A percentile compares a stretch with the other conserved stretches of the same genome.
phyloP scores from a whole-genome alignment of 64 coral and sea anemone species.

The Actinia tenebrosa region DNA sequence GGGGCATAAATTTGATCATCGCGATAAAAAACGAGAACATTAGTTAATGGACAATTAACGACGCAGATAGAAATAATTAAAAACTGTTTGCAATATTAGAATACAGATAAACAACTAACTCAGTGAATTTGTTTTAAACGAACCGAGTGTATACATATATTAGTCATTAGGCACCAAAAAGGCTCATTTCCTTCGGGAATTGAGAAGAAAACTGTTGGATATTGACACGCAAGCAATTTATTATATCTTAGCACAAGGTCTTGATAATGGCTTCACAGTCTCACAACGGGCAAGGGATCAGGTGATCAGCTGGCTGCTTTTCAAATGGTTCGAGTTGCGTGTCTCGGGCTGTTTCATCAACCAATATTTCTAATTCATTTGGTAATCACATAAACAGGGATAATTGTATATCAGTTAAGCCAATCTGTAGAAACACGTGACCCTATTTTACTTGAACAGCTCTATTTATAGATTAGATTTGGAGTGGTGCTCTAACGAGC shows the following conservation, averaged over 20 bases:
- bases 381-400: background rate
- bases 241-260: background rate
- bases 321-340: background rate
- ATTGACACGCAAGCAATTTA: background rate
- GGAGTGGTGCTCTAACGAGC: background rate
- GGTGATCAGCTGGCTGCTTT: background rate
- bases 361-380: background rate
- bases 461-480: background rate
- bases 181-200: background rate
- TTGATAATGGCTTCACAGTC: background rate
- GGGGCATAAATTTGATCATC: background rate
- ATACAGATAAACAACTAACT: no score
- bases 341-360: background rate
- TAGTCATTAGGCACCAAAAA: background rate
- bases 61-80: background rate
- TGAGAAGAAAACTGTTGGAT: background rate
- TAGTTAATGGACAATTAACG: background rate
- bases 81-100: background rate
- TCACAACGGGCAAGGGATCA: background rate
- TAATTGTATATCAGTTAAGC: constrained; percentile 2
- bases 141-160: background rate
- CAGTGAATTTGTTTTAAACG: no score
- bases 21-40: background rate
- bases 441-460: background rate
- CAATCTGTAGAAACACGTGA: background rate